Percentiles rank a stretch among this genome's conserved stretches.
phyloP scores from a whole-genome alignment of 1,140 invertebrate species.

The Drosophila sucinea region DNA sequence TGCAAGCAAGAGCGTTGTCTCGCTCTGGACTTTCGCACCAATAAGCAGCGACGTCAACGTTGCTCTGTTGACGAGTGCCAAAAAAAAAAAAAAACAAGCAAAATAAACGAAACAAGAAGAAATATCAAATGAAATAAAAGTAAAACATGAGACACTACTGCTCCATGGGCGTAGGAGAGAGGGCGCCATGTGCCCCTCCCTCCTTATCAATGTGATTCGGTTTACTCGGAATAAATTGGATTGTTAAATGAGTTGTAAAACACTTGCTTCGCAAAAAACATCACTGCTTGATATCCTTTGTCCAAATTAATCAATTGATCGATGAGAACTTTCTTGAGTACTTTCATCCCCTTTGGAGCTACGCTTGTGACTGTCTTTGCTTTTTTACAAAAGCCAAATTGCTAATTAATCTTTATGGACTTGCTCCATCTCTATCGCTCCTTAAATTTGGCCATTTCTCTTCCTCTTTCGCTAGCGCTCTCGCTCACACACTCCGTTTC shows the following conservation, averaged over 20 bases:
- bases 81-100: slow-evolving; percentile 42
- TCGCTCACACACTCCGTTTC: not conserved
- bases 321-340: no score
- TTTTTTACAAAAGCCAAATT: slow-evolving; percentile 60
- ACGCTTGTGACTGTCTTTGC: not conserved
- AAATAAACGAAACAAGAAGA: slow-evolving; percentile 19
- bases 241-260: no score
- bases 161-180: not conserved
- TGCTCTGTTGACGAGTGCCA: slow-evolving; percentile 57
- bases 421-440: not conserved
- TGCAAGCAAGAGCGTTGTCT: slow-evolving; percentile 39
- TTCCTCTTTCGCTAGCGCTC: slow-evolving; percentile 8
- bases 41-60: slow-evolving; percentile 63
- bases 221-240: no score
- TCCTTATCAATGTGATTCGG: no score
- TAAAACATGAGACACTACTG: not conserved
- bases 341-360: not conserved
- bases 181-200: not conserved
- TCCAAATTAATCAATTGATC: no score
- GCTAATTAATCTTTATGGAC: slow-evolving; percentile 75
- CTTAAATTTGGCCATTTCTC: not conserved
- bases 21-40: slow-evolving; percentile 72
- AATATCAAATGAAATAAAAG: slow-evolving; percentile 8
- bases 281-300: no score
- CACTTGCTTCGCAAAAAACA: no score